Percentiles rank a stretch among this genome's conserved stretches.
These are phyloP conservation scores for Rhinophrynus dorsalis DNA, from an alignment of 2,797 vertebrate species.

Conservation along the genomic window DNA sequence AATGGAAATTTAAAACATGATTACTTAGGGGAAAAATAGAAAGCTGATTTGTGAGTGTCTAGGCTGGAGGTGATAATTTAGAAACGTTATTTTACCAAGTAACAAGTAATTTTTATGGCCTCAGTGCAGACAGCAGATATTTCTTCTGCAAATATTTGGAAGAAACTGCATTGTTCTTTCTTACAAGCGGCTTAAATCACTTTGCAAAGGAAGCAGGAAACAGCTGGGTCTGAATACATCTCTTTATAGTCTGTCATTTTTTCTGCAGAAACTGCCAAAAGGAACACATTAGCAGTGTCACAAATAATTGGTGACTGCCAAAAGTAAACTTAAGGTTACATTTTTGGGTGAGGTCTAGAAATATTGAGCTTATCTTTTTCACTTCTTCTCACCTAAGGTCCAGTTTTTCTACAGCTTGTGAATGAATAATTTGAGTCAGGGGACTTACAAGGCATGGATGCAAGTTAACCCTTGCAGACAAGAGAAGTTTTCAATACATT, in stretches of 20 bases:
- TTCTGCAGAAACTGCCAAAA: slow-evolving; percentile 50
- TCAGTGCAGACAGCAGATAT: slow-evolving; percentile 57
- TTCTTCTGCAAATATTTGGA: slow-evolving; percentile 62
- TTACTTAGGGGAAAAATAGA: slow-evolving; percentile 47
- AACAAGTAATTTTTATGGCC: slow-evolving; percentile 58
- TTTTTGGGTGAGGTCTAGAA: slow-evolving; percentile 21
- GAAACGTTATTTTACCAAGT: slow-evolving; percentile 56
- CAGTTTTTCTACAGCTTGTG: not conserved
- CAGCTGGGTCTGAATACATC: slow-evolving; percentile 61
- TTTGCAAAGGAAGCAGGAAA: slow-evolving; percentile 67
- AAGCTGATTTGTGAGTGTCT: slow-evolving; percentile 49
- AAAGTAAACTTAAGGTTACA: slow-evolving; percentile 53
- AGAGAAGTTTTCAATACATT: no score
- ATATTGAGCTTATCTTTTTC: slow-evolving; percentile 26
- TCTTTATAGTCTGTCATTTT: slow-evolving; percentile 57
- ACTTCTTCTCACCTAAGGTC: slow-evolving; percentile 21
- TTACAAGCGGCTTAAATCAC: slow-evolving; percentile 66
- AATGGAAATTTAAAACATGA: slow-evolving; percentile 57
- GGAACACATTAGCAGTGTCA: slow-evolving; percentile 52
- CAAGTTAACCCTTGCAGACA: no score
- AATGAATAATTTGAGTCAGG: not conserved
- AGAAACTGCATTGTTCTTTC: slow-evolving; percentile 51
- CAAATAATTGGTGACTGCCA: slow-evolving; percentile 48
- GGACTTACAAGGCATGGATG: not conserved
- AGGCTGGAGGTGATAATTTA: slow-evolving; percentile 60